These are phyloP conservation scores for Phania funesta DNA, from an alignment of 2,888 invertebrate genomes.

Conservation along the genomic window DNA sequence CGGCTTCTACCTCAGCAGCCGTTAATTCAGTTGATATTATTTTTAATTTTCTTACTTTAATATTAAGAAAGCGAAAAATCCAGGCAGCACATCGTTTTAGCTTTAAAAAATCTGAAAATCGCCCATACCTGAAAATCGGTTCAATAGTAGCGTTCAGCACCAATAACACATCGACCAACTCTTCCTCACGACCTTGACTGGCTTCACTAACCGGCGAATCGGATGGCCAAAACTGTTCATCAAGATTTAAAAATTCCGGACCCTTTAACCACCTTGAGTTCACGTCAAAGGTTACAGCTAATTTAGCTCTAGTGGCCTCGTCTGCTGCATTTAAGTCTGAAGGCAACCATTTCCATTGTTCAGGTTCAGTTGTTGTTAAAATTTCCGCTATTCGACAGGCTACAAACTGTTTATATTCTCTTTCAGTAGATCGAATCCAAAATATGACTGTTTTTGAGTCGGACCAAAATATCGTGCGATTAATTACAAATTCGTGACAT, in stretches of 20 bases:
- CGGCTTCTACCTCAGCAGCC: constrained; percentile 45
- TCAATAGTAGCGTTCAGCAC: neutral
- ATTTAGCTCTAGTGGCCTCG: constrained; percentile 33
- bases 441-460: neutral
- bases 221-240: constrained; percentile 9
- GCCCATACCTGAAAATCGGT: neutral
- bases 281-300: neutral
- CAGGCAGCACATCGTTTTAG: constrained; percentile 19
- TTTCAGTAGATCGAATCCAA: constrained; percentile 58
- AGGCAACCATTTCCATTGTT: constrained; percentile 65
- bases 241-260: constrained; percentile 7
- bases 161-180: neutral
- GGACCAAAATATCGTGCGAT: constrained; percentile 5
- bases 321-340: constrained; percentile 36
- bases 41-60: neutral
- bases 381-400: constrained; percentile 53
- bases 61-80: constrained; percentile 2
- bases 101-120: constrained; percentile 1
- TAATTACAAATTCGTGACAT: constrained; percentile 30
- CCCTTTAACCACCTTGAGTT: constrained; percentile 11
- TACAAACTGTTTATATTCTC: constrained; percentile 60
- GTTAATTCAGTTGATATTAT: constrained; percentile 14
- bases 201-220: neutral
- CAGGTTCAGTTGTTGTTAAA: neutral
- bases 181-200: neutral